Evolutionary conservation across 2,888 invertebrate genomes (phyloP).

Genomic region (Xestia c-nigrum): DNA sequence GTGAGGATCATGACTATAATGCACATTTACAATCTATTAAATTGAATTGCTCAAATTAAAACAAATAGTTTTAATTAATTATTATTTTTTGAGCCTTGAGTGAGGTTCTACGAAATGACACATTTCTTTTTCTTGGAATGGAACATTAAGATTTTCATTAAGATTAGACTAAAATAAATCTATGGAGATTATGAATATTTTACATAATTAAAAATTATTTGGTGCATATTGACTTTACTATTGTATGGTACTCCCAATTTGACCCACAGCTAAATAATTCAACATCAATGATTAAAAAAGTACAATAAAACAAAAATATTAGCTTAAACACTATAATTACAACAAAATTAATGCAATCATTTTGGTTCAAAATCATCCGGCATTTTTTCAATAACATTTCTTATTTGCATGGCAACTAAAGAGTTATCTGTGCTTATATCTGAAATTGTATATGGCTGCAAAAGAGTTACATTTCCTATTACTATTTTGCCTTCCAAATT

Average conservation of each 20-base stretch:
- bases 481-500: constrained; percentile 79
- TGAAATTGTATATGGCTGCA: constrained; percentile 79
- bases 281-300: background rate
- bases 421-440: constrained; percentile 84
- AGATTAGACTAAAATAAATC: too few species aligned
- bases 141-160: background rate
- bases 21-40: background rate
- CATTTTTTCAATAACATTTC: constrained; percentile 80
- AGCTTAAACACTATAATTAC: constrained; percentile 21
- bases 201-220: too few species aligned
- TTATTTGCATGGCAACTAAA: constrained; percentile 80
- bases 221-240: too few species aligned
- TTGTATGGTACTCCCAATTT: background rate
- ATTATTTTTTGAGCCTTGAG: background rate
- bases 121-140: background rate
- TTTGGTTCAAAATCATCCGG: constrained; percentile 73
- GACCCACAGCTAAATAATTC: background rate
- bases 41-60: background rate
- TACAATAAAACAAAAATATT: constrained; percentile 32
- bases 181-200: background rate
- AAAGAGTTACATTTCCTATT: constrained; percentile 78
- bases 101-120: background rate
- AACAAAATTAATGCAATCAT: constrained; percentile 19
- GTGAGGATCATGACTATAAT: background rate
- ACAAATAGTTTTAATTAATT: background rate